Evolutionary conservation across 2,888 invertebrate species (phyloP), one percentile per base, ranked within the genome.

Genomic region (Norana najaformis): DNA sequence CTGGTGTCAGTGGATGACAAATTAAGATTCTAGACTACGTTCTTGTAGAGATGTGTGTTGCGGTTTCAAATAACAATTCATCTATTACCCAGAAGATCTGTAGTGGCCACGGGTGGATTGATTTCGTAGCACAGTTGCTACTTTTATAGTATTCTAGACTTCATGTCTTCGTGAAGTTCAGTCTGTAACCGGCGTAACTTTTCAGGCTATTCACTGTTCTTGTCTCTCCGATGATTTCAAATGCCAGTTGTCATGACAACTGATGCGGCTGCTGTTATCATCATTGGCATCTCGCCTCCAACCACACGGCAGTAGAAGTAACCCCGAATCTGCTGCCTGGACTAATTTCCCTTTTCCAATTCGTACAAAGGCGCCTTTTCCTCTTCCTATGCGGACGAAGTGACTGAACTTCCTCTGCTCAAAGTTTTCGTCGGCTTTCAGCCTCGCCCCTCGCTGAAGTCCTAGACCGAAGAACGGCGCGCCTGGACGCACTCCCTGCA

Each of bases 341-440:
- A 0, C 69, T 53, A 6, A 23, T 53, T 53, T 53, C n/a, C 69
- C 69, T n/a, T 85, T 85, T 85, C 85, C 85, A 37, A 85, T 85
- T 30, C 85, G 85, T 85, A 85, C 85, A 18, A 85, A 85, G 85
- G 85, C 85, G 36, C 85, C 85, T 14, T 85, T 85, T 36, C 8
- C 37, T 35, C 36, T 35, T 85, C 85, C 85, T 23, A 85, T 85
- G 35, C 85, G 85, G 23, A 85, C 85, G 85, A 85, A 85, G 13
- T 85, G 85, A 36, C 85, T 85, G 85, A 85, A 85, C 85, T 85
- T 85, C 23, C 85, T 85, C 35, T 35, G 85, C 85, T 85, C 85
- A 35, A 85, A 85, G 85, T 23, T 85, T 34, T 85, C 85, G 36
- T 35, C 85, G 8, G 36, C 18, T 35, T 35, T 85, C 35, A 85